phyloP scores from a whole-genome alignment of 2,797 vertebrate species.

The Mus minutoides region DNA sequence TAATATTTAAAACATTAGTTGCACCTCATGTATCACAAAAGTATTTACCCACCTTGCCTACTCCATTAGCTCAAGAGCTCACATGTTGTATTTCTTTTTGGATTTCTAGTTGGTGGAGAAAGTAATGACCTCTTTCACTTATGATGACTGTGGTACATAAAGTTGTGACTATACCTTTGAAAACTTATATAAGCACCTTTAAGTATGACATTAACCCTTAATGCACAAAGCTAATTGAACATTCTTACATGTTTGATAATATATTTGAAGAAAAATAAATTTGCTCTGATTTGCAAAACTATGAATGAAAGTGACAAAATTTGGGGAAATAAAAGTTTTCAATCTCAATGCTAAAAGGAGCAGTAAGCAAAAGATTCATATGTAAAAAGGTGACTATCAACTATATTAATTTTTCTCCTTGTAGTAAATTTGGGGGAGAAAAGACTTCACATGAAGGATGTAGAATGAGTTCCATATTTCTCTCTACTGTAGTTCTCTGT shows the following conservation, averaged over 20 bases:
- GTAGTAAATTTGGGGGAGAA: neutral
- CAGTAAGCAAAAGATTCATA: neutral
- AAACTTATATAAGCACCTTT: neutral
- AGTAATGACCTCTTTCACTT: neutral
- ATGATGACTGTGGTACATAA: accelerated
- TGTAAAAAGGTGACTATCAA: neutral
- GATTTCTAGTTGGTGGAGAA: neutral
- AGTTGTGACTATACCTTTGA: neutral
- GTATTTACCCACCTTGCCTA: neutral
- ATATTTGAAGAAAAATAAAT: neutral
- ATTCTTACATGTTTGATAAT: neutral
- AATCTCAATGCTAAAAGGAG: neutral
- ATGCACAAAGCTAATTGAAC: accelerated
- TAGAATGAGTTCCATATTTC: neutral
- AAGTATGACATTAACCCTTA: neutral
- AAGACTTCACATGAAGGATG: neutral
- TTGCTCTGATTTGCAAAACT: neutral
- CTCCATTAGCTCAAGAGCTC: neutral
- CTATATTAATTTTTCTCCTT: neutral
- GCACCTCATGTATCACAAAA: neutral
- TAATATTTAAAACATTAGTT: neutral
- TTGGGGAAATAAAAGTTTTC: neutral
- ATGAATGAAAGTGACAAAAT: neutral
- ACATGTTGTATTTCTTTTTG: neutral
- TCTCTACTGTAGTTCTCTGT: too few species aligned